phyloP scores from a whole-genome alignment of 1,140 invertebrate genomes.

The Drosophila pandora region DNA sequence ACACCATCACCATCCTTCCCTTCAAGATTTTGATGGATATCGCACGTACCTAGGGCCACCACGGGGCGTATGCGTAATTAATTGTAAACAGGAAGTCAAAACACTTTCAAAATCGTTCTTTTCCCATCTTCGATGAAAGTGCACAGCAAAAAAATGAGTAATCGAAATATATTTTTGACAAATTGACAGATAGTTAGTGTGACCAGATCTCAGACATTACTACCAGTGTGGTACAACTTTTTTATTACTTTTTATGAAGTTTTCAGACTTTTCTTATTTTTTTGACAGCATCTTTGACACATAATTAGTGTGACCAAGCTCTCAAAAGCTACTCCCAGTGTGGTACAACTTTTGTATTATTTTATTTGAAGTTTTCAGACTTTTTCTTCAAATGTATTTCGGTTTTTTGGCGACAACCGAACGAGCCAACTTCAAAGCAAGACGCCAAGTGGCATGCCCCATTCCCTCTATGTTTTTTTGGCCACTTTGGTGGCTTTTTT shows the following conservation, averaged over 20 bases:
- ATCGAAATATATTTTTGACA: too few species aligned
- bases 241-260: too few species aligned
- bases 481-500: conserved; percentile 24
- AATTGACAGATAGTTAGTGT: too few species aligned
- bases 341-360: too few species aligned
- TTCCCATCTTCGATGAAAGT: neutral
- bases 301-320: too few species aligned
- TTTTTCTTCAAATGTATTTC: neutral
- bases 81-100: conserved; percentile 46
- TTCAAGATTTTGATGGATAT: neutral
- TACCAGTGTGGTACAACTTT: too few species aligned
- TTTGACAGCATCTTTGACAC: too few species aligned
- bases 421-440: conserved; percentile 57
- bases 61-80: conserved; percentile 55
- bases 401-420: neutral
- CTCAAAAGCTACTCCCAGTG: too few species aligned
- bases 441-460: conserved; percentile 13
- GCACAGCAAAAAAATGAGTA: conserved; percentile 1
- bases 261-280: too few species aligned
- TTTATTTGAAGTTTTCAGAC: too few species aligned
- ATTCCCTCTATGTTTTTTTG: conserved; percentile 3
- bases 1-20: conserved; percentile 5
- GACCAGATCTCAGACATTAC: too few species aligned
- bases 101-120: conserved; percentile 4
- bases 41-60: conserved; percentile 30